Evolutionary conservation across 30 jellyfish, hydroid and myxozoan species (phyloP).

Genomic region (Rhopilema esculentum): DNA sequence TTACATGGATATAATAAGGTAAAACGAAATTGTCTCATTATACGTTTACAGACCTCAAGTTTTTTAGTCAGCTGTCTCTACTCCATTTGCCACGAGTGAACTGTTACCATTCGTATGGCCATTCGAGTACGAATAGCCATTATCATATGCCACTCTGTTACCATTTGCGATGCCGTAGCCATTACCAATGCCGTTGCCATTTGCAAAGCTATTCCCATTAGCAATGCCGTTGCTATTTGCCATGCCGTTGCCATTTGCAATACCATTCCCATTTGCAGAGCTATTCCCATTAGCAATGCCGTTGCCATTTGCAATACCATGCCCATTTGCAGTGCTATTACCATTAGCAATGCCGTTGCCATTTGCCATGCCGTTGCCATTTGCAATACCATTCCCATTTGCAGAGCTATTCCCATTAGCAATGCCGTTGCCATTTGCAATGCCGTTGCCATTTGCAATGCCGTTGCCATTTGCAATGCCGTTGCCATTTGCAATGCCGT

Average conservation of each 20-base stretch:
- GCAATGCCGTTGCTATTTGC: not conserved
- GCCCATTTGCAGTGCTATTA: not conserved
- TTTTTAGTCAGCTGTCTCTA: no score
- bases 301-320: not conserved
- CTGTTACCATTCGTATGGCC: no score
- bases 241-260: slow-evolving; percentile 55
- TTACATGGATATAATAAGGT: no score
- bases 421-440: slow-evolving; percentile 8
- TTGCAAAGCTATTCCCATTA: slow-evolving; percentile 24
- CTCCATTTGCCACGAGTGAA: not conserved
- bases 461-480: slow-evolving; percentile 6
- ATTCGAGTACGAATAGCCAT: not conserved
- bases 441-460: not conserved
- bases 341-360: slow-evolving; percentile 10
- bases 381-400: slow-evolving; percentile 47
- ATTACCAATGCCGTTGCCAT: slow-evolving; percentile 29
- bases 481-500: slow-evolving; percentile 6
- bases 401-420: slow-evolving; percentile 34
- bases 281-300: slow-evolving; percentile 15
- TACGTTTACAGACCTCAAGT: no score
- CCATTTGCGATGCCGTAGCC: slow-evolving; percentile 38
- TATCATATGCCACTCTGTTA: not conserved
- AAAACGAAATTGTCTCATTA: no score
- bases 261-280: slow-evolving; percentile 51
- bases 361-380: slow-evolving; percentile 59